A percentile compares a stretch with the other conserved stretches of the same genome.
Evolutionary conservation across 2,113 vertebrate species (phyloP).

Genomic region (Otolemur garnettii): DNA sequence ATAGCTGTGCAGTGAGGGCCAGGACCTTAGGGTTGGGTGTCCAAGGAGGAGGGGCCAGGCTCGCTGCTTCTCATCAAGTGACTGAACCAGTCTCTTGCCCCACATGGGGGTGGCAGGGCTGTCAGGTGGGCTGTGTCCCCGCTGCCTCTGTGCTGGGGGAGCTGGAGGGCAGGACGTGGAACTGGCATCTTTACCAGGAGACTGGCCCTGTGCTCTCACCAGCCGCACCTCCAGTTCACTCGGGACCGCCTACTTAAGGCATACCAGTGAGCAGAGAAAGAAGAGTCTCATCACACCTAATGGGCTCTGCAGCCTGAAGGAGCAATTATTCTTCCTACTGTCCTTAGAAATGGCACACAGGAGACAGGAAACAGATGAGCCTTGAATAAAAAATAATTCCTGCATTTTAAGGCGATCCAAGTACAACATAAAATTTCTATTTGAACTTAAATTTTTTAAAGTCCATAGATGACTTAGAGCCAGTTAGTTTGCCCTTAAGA

Average conservation of each 20-base stretch:
- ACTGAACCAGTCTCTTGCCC: background rate
- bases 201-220: background rate
- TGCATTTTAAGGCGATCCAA: background rate
- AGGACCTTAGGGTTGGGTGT: background rate
- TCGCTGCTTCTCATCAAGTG: background rate
- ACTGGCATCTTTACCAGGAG: background rate
- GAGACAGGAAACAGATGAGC: background rate
- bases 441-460: conserved; percentile 6
- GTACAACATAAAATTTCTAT: background rate
- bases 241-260: background rate
- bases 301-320: background rate
- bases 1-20: background rate
- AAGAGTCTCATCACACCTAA: background rate
- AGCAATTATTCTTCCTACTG: background rate
- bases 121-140: background rate
- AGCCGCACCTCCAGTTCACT: background rate
- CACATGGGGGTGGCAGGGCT: background rate
- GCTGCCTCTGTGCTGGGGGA: background rate
- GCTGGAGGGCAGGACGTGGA: background rate
- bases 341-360: background rate
- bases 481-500: background rate
- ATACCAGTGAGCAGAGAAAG: background rate
- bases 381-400: background rate
- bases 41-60: too few species aligned
- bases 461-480: background rate